Conservation (phyloP, 2,797 vertebrate species). For the Tauraco hartlaubi region DNA sequence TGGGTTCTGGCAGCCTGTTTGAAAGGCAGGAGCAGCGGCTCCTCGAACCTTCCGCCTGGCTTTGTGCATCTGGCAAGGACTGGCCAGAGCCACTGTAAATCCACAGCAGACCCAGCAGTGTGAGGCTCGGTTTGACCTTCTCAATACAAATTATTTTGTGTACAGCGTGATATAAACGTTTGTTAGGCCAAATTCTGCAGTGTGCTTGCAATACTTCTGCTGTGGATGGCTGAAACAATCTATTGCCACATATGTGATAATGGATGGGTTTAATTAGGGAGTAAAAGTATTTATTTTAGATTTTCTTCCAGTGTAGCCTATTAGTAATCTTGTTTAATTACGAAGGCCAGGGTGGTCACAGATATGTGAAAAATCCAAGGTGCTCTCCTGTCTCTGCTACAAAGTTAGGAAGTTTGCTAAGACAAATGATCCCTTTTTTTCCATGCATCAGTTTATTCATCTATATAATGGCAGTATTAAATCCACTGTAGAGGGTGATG, state of each 20-base stretch:
- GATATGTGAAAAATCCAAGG: background rate
- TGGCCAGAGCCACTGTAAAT: background rate
- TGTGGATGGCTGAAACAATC: background rate
- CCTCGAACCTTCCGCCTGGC: background rate
- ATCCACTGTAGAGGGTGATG: background rate
- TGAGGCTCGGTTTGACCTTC: background rate
- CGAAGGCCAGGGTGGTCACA: background rate
- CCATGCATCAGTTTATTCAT: background rate
- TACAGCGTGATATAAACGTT: background rate
- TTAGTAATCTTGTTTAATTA: background rate
- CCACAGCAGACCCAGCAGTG: rapidly evolving
- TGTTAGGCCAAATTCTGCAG: background rate
- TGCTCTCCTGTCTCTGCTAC: background rate
- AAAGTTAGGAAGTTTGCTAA: background rate
- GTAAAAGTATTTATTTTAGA: background rate
- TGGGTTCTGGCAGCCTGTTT: background rate
- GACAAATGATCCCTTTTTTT: background rate
- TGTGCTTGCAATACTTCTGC: background rate
- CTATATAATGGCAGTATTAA: background rate
- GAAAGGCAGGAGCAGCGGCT: background rate
- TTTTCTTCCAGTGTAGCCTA: background rate
- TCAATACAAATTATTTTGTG: background rate
- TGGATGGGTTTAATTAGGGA: background rate
- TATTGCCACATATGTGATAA: background rate
- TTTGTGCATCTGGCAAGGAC: rapidly evolving